Evolutionary conservation across 2,797 vertebrate genomes (phyloP).

Genomic region (Pangasius larnaudii): DNA sequence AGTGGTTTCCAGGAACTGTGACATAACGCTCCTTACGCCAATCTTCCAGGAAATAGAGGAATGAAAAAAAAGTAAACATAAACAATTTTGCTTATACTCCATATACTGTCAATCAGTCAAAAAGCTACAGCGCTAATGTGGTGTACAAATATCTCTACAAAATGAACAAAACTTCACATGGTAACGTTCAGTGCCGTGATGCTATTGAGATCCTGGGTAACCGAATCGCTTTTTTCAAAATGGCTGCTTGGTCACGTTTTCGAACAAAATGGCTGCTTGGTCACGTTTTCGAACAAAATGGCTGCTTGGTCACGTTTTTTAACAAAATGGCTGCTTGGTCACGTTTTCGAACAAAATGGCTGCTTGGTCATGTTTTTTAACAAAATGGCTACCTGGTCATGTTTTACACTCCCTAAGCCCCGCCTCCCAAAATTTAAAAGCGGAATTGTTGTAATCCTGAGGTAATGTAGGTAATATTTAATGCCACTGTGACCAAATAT

Average conservation of each 20-base stretch:
- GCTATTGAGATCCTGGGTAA: neutral
- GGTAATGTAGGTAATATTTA: neutral
- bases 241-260: neutral
- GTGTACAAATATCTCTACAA: neutral
- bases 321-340: too few relatives aligned
- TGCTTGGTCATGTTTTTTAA: neutral
- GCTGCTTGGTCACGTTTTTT: neutral
- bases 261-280: neutral
- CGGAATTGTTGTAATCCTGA: neutral
- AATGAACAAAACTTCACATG: neutral
- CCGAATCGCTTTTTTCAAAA: neutral
- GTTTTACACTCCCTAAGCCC: neutral
- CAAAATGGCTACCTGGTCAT: neutral
- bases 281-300: neutral
- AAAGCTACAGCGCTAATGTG: neutral
- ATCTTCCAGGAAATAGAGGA: slow-evolving; percentile 39
- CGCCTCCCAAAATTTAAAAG: neutral
- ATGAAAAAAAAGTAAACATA: neutral
- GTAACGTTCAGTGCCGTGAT: too few relatives aligned
- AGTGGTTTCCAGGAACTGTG: slow-evolving; percentile 74
- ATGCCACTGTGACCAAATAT: neutral
- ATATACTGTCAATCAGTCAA: too few relatives aligned
- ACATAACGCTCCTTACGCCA: slow-evolving; percentile 52
- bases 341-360: too few relatives aligned
- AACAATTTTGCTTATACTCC: neutral